phyloP scores from a whole-genome alignment of 2,888 invertebrate genomes.

The Drosophila falleni region DNA sequence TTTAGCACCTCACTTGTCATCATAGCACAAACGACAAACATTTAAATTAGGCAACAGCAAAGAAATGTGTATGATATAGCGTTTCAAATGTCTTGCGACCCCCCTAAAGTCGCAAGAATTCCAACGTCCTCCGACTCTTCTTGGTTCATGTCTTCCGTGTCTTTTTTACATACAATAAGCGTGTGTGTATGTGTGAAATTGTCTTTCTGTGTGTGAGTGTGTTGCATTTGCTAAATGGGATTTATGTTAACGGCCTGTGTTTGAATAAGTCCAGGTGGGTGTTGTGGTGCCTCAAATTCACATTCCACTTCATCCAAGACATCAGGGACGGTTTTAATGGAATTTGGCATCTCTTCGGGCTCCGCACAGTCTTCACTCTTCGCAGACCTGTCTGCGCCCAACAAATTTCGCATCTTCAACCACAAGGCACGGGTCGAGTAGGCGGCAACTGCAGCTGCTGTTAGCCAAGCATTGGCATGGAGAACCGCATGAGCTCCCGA shows the following conservation, averaged over 20 bases:
- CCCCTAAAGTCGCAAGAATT: slow-evolving; percentile 52
- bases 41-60: slow-evolving; percentile 33
- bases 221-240: neutral
- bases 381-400: neutral
- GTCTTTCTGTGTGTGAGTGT: neutral
- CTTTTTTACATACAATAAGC: neutral
- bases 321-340: neutral
- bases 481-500: slow-evolving; percentile 20
- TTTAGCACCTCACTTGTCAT: slow-evolving; percentile 33
- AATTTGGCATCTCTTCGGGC: neutral
- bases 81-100: slow-evolving; percentile 45
- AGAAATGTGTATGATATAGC: slow-evolving; percentile 16
- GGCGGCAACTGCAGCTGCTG: slow-evolving; percentile 45
- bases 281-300: neutral
- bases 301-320: neutral
- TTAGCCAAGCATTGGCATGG: slow-evolving; percentile 30
- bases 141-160: neutral
- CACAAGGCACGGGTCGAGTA: slow-evolving; percentile 47
- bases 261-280: neutral
- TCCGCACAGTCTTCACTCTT: neutral
- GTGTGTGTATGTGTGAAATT: neutral
- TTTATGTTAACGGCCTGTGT: neutral
- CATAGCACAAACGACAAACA: slow-evolving; percentile 25
- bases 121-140: slow-evolving; percentile 23
- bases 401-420: slow-evolving; percentile 25